phyloP scores from a whole-genome alignment of 2,888 invertebrate genomes.

The Dichetophora obliterata region DNA sequence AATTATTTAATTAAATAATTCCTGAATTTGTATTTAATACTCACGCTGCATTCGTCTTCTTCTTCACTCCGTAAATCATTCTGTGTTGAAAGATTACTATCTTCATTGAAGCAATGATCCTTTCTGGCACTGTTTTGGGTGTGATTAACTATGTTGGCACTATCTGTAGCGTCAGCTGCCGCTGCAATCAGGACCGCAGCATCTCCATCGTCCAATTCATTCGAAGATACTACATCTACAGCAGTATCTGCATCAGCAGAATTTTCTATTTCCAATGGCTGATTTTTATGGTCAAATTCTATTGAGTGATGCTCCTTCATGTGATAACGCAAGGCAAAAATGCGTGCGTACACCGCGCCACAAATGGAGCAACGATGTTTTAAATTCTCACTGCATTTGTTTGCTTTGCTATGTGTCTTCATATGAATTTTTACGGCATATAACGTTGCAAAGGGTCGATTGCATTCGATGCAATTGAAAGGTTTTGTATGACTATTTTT shows the following conservation, averaged over 20 bases:
- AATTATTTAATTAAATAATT: not conserved
- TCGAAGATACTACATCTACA: constrained; percentile 35
- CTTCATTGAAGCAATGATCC: constrained; percentile 51
- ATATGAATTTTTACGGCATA: constrained; percentile 84
- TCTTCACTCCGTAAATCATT: constrained; percentile 61
- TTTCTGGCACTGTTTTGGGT: not conserved
- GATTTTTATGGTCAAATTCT: constrained; percentile 44
- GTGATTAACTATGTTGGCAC: constrained; percentile 2
- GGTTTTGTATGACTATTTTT: constrained; percentile 87
- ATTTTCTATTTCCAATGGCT: constrained; percentile 32
- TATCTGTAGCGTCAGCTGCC: constrained; percentile 50
- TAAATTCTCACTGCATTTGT: constrained; percentile 73
- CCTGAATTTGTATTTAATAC: too few species aligned
- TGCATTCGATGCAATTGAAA: constrained; percentile 82
- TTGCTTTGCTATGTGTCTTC: constrained; percentile 77
- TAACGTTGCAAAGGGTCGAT: constrained; percentile 82
- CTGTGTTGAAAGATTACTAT: constrained; percentile 56
- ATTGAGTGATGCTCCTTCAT: constrained; percentile 75
- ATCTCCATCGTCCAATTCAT: constrained; percentile 45
- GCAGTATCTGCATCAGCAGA: constrained; percentile 9
- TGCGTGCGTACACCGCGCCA: constrained; percentile 82
- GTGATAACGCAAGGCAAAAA: constrained; percentile 82
- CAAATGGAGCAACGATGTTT: constrained; percentile 80
- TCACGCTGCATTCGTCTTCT: constrained; percentile 46
- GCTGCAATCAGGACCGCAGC: constrained; percentile 58